Percentiles rank a stretch among this genome's conserved stretches.
These are phyloP conservation scores for Acanthosepion esculentum DNA, from an alignment of 2,888 invertebrate genomes.

Conservation along the genomic window DNA sequence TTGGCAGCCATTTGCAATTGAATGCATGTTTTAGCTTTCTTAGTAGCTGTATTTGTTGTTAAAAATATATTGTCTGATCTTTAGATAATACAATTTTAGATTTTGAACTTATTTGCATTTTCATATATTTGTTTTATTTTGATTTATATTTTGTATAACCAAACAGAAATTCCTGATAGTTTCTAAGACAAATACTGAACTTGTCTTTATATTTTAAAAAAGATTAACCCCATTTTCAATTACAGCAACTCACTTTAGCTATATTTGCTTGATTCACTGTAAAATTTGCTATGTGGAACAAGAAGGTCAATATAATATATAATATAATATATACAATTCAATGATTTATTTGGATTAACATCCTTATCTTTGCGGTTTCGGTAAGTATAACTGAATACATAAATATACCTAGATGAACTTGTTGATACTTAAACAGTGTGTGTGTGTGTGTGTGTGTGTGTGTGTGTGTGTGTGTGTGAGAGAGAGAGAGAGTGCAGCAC, in stretches of 20 bases:
- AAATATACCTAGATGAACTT: too few relatives aligned
- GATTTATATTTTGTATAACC: not conserved
- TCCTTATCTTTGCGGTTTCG: not conserved
- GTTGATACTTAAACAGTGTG: too few relatives aligned
- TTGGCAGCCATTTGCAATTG: not conserved
- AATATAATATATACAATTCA: not conserved
- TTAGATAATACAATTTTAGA: not conserved
- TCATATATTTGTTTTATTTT: not conserved
- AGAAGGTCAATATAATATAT: not conserved
- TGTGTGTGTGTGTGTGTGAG: too few relatives aligned
- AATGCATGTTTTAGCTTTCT: slow-evolving; percentile 36
- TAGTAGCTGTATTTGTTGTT: not conserved
- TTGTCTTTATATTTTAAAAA: not conserved
- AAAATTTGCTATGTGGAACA: not conserved
- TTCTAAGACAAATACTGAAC: not conserved
- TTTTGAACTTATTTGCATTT: not conserved
- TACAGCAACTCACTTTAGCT: not conserved
- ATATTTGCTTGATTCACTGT: not conserved
- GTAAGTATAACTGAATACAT: too few relatives aligned
- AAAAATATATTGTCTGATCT: not conserved
- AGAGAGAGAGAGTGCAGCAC: too few relatives aligned
- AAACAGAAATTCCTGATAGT: not conserved
- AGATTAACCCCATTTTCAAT: not conserved
- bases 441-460: too few relatives aligned
- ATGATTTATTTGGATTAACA: not conserved